phyloP scores from a whole-genome alignment of 2,113 vertebrate genomes.

The Oncorhynchus clarkii region DNA sequence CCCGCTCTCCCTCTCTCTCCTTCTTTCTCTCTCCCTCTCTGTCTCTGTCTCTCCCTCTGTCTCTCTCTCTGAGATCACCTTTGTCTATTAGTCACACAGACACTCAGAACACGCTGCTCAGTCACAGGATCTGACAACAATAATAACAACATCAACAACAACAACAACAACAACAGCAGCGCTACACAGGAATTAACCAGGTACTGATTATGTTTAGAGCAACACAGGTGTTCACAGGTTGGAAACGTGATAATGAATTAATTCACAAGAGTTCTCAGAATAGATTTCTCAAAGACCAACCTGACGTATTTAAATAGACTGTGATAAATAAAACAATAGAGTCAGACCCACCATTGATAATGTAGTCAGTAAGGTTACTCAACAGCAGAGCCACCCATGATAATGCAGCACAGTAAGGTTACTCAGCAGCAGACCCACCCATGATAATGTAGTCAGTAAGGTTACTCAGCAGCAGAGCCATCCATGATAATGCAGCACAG shows the following conservation, averaged over 20 bases:
- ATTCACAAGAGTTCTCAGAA: constrained; percentile 40
- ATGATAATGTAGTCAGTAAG: no score
- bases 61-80: constrained; percentile 30
- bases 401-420: no score
- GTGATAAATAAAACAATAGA: background rate
- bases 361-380: no score
- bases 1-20: no score
- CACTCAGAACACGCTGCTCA: constrained; percentile 13
- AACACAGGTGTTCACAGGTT: constrained; percentile 60
- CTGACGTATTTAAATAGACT: no score
- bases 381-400: no score
- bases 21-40: background rate
- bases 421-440: no score
- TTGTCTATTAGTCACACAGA: constrained; percentile 26
- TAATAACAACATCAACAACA: background rate
- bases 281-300: constrained; percentile 13
- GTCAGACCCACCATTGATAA: background rate
- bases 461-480: no score
- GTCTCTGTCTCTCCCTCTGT: background rate
- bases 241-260: constrained; percentile 58
- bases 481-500: no score
- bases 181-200: constrained; percentile 21
- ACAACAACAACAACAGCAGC: background rate
- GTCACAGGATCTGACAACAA: constrained; percentile 48
- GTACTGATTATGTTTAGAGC: constrained; percentile 22